These are phyloP conservation scores for Carassius auratus DNA, from an alignment of 2,113 vertebrate species.

Conservation along the genomic window DNA sequence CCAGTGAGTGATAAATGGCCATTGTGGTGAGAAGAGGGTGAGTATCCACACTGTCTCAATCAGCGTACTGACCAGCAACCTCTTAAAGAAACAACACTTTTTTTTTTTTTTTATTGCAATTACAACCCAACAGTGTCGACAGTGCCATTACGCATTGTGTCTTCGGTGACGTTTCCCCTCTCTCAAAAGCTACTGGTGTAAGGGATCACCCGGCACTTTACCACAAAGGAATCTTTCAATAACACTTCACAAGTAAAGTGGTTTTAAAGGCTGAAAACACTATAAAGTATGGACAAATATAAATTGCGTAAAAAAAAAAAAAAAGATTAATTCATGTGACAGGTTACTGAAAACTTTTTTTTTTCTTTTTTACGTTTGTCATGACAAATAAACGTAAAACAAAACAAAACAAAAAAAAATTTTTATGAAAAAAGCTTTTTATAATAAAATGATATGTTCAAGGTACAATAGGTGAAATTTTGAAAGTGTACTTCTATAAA, in stretches of 20 bases:
- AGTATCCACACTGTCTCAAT: constrained; percentile 89
- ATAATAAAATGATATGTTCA: too few relatives aligned
- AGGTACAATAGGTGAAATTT: too few relatives aligned
- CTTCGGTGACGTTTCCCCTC: constrained; percentile 52
- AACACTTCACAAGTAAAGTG: constrained; percentile 40
- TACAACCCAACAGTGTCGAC: constrained; percentile 63
- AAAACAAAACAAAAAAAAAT: too few relatives aligned
- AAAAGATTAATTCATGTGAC: not conserved
- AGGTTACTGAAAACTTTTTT: too few relatives aligned
- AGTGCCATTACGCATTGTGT: constrained; percentile 57
- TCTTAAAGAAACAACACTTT: constrained; percentile 92
- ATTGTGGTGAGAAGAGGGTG: constrained; percentile 93
- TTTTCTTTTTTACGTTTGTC: too few relatives aligned
- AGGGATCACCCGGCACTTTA: constrained; percentile 56
- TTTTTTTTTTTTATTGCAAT: constrained; percentile 46
- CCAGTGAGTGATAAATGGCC: constrained; percentile 92
- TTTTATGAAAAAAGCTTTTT: too few relatives aligned
- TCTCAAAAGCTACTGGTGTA: constrained; percentile 42
- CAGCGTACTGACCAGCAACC: constrained; percentile 82
- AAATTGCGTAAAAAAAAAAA: not conserved
- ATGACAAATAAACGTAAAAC: too few relatives aligned
- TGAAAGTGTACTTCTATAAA: not conserved
- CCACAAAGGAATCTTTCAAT: constrained; percentile 52
- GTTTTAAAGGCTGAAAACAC: constrained; percentile 35
- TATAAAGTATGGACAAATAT: not conserved